Evolutionary conservation across 1,140 invertebrate species (phyloP).

Genomic region (Pseudomyrmex gracilis): DNA sequence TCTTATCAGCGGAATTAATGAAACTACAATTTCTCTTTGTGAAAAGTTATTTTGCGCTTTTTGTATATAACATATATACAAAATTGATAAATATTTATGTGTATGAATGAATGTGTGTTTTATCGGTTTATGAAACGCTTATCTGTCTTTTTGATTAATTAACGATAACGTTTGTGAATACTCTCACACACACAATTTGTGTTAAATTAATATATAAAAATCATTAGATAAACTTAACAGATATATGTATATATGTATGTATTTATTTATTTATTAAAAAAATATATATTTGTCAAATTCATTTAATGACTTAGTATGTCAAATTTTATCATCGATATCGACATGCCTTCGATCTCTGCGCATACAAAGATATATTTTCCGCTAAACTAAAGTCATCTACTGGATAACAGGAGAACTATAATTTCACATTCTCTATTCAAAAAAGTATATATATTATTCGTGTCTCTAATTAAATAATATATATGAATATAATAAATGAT

Average conservation of each 20-base stretch:
- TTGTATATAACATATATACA: background rate
- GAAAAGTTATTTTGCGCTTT: background rate
- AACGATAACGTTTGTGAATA: too few species aligned
- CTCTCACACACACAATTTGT: too few species aligned
- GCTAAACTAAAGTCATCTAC: conserved; percentile 25
- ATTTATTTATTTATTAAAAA: too few species aligned
- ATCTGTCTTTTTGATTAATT: too few species aligned
- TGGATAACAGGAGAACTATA: background rate
- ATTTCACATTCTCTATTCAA: background rate
- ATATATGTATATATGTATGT: too few species aligned
- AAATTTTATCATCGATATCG: too few species aligned
- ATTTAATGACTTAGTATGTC: too few species aligned
- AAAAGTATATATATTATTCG: background rate
- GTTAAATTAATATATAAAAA: too few species aligned
- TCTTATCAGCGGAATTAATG: background rate
- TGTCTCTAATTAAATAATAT: too few species aligned
- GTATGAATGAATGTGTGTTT: background rate
- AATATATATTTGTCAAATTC: too few species aligned
- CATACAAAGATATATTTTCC: background rate
- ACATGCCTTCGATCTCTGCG: background rate
- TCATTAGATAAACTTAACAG: too few species aligned
- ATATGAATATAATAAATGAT: too few species aligned
- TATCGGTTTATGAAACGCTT: background rate
- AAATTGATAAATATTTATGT: background rate
- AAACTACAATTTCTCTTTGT: background rate